Conservation (phyloP, 2,888 invertebrate genomes). For the Caenorhabditis afra region DNA sequence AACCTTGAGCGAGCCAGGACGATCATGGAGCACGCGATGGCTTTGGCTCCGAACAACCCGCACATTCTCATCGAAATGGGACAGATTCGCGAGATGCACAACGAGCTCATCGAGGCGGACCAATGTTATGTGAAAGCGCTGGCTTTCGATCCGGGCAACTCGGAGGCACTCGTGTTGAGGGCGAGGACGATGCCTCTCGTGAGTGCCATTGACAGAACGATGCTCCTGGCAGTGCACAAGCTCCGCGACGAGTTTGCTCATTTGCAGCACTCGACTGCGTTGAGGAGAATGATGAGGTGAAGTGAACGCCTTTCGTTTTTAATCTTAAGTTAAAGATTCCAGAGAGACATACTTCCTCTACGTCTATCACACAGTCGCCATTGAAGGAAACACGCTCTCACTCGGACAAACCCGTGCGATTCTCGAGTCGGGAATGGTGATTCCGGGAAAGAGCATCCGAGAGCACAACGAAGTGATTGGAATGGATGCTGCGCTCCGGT, state of each 20-base stretch:
- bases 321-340: conserved; percentile 82
- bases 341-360: conserved; percentile 94
- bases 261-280: conserved; percentile 84
- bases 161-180: conserved; percentile 83
- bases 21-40: conserved; percentile 88
- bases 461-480: conserved; percentile 91
- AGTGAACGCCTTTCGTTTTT: conserved; percentile 81
- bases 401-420: conserved; percentile 89
- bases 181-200: conserved; percentile 90
- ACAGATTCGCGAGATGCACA: conserved; percentile 46
- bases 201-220: conserved; percentile 89
- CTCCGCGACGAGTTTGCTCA: conserved; percentile 61
- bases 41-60: conserved; percentile 92
- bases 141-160: conserved; percentile 88
- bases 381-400: conserved; percentile 97
- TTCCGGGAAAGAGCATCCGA: conserved; percentile 90
- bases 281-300: conserved; percentile 90
- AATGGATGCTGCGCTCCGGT: conserved; percentile 94
- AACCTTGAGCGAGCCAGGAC: conserved; percentile 76
- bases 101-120: conserved; percentile 91
- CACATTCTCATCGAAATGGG: conserved; percentile 88
- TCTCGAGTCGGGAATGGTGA: conserved; percentile 88
- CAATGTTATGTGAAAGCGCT: conserved; percentile 90
- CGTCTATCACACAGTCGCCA: conserved; percentile 96
- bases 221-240: conserved; percentile 88